Base-by-base conservation (phyloP, 2,113 vertebrate species). In the Sphaerodactylus townsendi region DNA sequence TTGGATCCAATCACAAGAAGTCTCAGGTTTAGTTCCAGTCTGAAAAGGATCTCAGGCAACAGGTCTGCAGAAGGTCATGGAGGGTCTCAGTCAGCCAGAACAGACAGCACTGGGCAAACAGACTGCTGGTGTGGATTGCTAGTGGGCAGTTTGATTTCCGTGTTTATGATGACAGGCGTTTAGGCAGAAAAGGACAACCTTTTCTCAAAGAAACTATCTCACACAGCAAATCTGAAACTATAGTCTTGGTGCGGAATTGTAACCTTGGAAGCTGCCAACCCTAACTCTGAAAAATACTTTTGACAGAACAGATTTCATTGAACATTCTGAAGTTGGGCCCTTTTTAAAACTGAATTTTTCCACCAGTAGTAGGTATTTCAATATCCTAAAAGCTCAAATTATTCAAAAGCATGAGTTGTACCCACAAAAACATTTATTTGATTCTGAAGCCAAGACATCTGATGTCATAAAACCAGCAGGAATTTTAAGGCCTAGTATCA, bases 321-420 rank as follows among this genome's bases (percentile, higher is more conserved):
- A 21, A 30, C 17, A 8, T 80, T 69, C 14, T 19, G 65, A 50
- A 48, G n/a, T 17, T 69, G 2, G 15, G 5, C n/a, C 75, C 46
- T 53, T 17, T n/a, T 68, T 56, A 56, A 35, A 13, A 28, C 65
- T 56, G 56, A 11, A 35, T 35, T 77, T 35, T 69, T 65, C 64
- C 39, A 46, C 74, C 41, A 75, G 59, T 33, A 37, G 62, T 46
- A 50, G 3, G 59, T 83, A 13, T 77, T 77, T 21, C 23, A 76
- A 19, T 64, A 30, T 19, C 28, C 48, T 30, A 56, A 8, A 14
- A 44, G 59, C 37, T 35, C 64, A 56, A 77, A 76, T 69, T 69
- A 75, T 68, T 69, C 64, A 53, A 21, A 77, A 33, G 48, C 33
- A 69, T 69, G 62, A 83, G 73, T 77, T 73, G 69, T 68, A 83